Conservation (phyloP, 2,888 invertebrate genomes). For the Flabesymbios commensalis region DNA sequence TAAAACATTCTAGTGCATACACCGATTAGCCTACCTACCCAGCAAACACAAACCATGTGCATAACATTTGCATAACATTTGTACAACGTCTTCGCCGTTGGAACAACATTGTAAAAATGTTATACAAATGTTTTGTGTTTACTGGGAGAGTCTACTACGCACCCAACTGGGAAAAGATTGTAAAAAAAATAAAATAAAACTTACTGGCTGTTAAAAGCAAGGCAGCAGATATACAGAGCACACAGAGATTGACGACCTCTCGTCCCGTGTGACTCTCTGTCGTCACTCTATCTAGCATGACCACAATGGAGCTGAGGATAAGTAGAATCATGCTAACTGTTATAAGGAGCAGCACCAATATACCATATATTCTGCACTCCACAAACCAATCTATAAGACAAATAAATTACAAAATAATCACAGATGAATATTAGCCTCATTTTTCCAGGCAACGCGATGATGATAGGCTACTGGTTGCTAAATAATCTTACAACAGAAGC, state of each 20-base stretch:
- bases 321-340: neutral
- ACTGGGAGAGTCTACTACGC: too few relatives aligned
- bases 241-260: neutral
- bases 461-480: too few relatives aligned
- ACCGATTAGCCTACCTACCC: too few relatives aligned
- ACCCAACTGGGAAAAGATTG: too few relatives aligned
- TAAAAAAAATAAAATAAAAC: neutral
- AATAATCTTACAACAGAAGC: too few relatives aligned
- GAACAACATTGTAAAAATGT: too few relatives aligned
- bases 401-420: neutral
- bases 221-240: neutral
- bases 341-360: neutral
- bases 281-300: neutral
- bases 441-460: neutral
- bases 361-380: neutral
- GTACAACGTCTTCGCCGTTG: too few relatives aligned
- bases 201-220: neutral
- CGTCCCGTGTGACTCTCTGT: neutral
- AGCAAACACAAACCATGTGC: too few relatives aligned
- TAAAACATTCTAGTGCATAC: too few relatives aligned
- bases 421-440: neutral
- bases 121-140: too few relatives aligned
- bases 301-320: neutral
- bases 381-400: slow-evolving; percentile 13
- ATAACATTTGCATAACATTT: too few relatives aligned